phyloP scores from a whole-genome alignment of 2,888 invertebrate genomes.

The Sicus ferrugineus region DNA sequence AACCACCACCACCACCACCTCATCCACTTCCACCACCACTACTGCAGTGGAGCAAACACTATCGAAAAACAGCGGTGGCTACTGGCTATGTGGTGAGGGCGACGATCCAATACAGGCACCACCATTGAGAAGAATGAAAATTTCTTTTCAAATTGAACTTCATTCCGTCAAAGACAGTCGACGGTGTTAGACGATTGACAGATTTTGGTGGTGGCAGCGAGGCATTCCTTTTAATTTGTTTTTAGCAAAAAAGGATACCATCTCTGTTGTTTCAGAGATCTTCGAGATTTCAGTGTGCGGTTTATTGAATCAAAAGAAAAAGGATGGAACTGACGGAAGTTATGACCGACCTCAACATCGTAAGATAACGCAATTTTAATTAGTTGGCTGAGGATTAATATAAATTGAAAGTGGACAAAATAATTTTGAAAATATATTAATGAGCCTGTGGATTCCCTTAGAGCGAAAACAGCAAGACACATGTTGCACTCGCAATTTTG shows the following conservation, averaged over 20 bases:
- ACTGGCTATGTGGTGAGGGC: not conserved
- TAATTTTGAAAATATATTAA: no score
- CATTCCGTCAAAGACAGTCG: slow-evolving; percentile 39
- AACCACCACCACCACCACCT: not conserved
- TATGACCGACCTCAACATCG: slow-evolving; percentile 40
- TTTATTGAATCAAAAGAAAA: no score
- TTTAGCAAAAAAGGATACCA: no score
- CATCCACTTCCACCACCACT: not conserved
- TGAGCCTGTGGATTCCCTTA: no score
- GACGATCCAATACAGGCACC: not conserved
- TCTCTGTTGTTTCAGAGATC: not conserved
- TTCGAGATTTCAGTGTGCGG: not conserved
- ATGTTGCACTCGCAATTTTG: no score
- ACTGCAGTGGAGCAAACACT: not conserved
- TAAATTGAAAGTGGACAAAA: no score
- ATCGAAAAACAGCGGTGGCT: not conserved
- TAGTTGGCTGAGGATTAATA: no score
- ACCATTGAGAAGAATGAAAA: not conserved
- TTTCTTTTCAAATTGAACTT: slow-evolving; percentile 18
- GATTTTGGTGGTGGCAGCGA: not conserved
- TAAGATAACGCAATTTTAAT: slow-evolving; percentile 30
- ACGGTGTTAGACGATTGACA: slow-evolving; percentile 27
- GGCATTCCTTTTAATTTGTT: not conserved
- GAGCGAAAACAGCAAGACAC: no score
- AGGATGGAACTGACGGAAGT: slow-evolving; percentile 44